Percentiles rank a stretch among this genome's conserved stretches.
phyloP scores from a whole-genome alignment of 2,888 invertebrate species.

The Phytoseiulus persimilis region DNA sequence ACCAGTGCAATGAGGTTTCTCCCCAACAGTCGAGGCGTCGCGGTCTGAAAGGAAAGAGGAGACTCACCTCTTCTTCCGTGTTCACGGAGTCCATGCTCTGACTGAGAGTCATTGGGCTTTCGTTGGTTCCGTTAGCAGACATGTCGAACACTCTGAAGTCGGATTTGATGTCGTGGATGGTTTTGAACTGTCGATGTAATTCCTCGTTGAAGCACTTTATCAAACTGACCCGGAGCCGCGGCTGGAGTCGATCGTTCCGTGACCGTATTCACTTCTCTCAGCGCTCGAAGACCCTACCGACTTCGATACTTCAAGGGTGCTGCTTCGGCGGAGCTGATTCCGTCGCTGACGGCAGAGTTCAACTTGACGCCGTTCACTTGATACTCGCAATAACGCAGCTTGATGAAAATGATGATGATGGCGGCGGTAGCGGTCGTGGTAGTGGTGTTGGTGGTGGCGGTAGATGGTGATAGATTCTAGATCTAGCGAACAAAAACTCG shows the following conservation, averaged over 20 bases:
- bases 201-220: too few relatives aligned
- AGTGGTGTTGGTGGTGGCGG: background rate
- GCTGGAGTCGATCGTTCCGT: background rate
- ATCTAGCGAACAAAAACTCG: background rate
- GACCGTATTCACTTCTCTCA: background rate
- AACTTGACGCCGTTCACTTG: background rate
- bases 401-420: background rate
- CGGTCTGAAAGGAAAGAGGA: background rate
- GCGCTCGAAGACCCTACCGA: background rate
- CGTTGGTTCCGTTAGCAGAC: slow-evolving; percentile 52
- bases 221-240: background rate
- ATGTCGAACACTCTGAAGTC: background rate
- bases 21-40: too few relatives aligned
- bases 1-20: too few relatives aligned
- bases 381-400: background rate
- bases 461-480: background rate
- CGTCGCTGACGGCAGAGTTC: background rate
- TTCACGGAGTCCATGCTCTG: slow-evolving; percentile 97
- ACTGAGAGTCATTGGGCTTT: slow-evolving; percentile 66
- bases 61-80: slow-evolving; percentile 91
- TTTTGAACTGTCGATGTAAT: background rate
- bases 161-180: background rate
- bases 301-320: background rate
- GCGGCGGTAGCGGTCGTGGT: background rate
- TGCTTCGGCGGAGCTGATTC: background rate